Base-by-base conservation (phyloP, 1,140 invertebrate genomes). In the Acromyrmex echinatior region DNA sequence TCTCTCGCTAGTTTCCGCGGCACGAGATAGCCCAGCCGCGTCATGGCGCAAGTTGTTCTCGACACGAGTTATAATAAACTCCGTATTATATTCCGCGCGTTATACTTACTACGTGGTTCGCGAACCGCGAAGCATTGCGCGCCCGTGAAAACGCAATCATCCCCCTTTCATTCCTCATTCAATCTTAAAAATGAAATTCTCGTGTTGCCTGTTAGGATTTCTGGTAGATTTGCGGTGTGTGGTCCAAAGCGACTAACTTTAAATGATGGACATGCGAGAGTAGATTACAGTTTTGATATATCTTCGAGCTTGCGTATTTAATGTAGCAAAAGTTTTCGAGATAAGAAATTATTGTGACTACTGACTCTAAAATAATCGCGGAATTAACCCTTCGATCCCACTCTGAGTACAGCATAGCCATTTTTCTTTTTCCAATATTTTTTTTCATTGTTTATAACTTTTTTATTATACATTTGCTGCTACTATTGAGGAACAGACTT, bases 41-140 rank as follows among this genome's bases (percentile, higher is more conserved):
- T 87, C 53, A 86, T 70, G 16, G 65, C 45, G 31, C 21, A 39
- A 65, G 58, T 12, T 78, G 68, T 16, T 65, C 68, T 58, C 74
- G 82, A 87, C 82, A 77, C 74, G 63, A 86, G 90, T 94, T 92
- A 93, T 94, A 94, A 94, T 94, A 94, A 94, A 94, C 89, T 92
- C 86, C 51, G 87, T 87, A 87, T 92, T 94, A 93, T 93, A 94
- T 89, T 92, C 89, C 87, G 86, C 70, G 21, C 73, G 51, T 86
- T 62, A 62, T 70, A 35, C 28, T 63, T 63, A 28, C n/a, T 51
- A 25, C 60, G n/a, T 49, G 45, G 49, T 49, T n/a, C 77, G 76
- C 35, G 68, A 7, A 53, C 62, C 39, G 39, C 51, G 51, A 86
- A 56, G 58, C 39, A 28, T 65, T 5, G 35, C 31, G 35, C 31